These are phyloP conservation scores for Lucilia cuprina DNA, from an alignment of 1,140 invertebrate species.

Conservation along the genomic window DNA sequence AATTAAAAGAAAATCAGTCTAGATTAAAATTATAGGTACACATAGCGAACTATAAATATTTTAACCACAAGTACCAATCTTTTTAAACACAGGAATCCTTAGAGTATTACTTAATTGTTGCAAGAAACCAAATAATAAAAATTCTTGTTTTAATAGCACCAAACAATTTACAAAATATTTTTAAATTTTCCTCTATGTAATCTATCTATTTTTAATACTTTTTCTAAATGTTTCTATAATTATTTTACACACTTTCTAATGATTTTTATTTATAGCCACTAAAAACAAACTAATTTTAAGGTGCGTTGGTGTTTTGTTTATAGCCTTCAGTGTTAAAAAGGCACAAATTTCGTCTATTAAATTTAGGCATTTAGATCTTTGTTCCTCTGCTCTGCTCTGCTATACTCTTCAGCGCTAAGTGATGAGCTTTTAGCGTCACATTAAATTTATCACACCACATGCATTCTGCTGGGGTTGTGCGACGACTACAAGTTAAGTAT, in stretches of 20 bases:
- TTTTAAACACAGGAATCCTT: too few relatives aligned
- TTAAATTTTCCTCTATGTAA: too few relatives aligned
- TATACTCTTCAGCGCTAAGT: neutral
- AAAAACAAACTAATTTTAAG: neutral
- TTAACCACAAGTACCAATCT: too few relatives aligned
- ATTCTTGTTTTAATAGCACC: too few relatives aligned
- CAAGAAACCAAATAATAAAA: too few relatives aligned
- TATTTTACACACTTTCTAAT: neutral
- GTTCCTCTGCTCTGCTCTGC: neutral
- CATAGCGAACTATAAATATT: too few relatives aligned
- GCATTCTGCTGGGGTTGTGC: neutral
- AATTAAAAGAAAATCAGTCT: too few relatives aligned
- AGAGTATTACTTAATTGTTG: too few relatives aligned
- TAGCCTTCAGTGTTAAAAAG: neutral
- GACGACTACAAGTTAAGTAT: neutral
- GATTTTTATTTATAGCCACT: constrained; percentile 2
- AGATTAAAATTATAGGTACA: too few relatives aligned
- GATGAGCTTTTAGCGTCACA: constrained; percentile 1
- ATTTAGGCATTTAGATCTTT: neutral
- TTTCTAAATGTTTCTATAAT: neutral
- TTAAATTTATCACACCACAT: neutral
- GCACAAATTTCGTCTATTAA: neutral
- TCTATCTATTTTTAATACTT: too few relatives aligned
- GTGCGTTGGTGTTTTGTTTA: neutral
- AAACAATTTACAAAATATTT: too few relatives aligned